phyloP scores from a whole-genome alignment of 2,888 invertebrate species.

The Agrilus cyanescens region DNA sequence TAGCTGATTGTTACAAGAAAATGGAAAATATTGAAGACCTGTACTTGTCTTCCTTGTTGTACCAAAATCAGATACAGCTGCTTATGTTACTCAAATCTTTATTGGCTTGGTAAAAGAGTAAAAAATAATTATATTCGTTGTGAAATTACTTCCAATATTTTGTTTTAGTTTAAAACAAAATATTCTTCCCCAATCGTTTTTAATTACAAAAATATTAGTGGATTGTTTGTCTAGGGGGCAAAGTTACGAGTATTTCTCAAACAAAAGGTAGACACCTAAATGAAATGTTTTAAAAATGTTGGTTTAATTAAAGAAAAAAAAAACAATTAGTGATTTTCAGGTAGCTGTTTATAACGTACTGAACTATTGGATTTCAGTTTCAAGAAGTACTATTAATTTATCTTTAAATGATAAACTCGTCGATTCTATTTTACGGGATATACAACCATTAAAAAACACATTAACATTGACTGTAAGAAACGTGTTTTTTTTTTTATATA shows the following conservation, averaged over 20 bases:
- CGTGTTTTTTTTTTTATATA: not conserved
- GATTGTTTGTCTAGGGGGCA: constrained; percentile 13
- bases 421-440: constrained; percentile 10
- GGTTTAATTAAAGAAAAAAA: not conserved
- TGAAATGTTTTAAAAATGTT: not conserved
- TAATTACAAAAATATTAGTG: constrained; percentile 14
- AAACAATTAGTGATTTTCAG: constrained; percentile 13
- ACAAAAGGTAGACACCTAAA: constrained; percentile 2
- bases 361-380: constrained; percentile 10
- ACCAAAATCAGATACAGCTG: constrained; percentile 12
- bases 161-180: constrained; percentile 13
- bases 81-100: constrained; percentile 14
- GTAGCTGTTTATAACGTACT: constrained; percentile 11
- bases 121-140: constrained; percentile 1
- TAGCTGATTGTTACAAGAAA: constrained; percentile 4
- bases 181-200: constrained; percentile 14
- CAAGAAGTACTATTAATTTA: constrained; percentile 10
- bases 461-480: constrained; percentile 11
- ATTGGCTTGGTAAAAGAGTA: constrained; percentile 12
- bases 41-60: constrained; percentile 4
- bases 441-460: constrained; percentile 8
- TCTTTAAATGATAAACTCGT: constrained; percentile 12
- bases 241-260: constrained; percentile 8
- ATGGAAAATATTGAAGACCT: not conserved
- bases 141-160: constrained; percentile 1